Conservation (phyloP, 2,888 invertebrate genomes). For the Tenodera sinensis region DNA sequence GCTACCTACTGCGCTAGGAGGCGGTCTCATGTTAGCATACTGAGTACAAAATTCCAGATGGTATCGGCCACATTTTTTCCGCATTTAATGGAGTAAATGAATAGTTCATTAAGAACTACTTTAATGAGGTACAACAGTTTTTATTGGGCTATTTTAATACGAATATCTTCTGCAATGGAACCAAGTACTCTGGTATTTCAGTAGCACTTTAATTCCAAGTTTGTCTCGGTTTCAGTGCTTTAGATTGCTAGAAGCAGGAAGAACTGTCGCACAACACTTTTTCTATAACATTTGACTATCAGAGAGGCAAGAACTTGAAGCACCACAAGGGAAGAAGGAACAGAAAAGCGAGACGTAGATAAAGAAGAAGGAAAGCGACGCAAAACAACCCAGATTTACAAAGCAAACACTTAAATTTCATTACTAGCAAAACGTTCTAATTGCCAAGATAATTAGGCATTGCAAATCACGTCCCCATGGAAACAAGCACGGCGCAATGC, state of each 20-base stretch:
- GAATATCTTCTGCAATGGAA: too few relatives aligned
- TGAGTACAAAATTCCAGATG: too few relatives aligned
- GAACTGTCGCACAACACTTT: background rate
- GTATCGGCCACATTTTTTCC: too few relatives aligned
- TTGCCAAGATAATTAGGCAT: slow-evolving; percentile 1
- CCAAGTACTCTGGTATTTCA: too few relatives aligned
- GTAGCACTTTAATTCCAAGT: too few relatives aligned
- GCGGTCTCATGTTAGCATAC: too few relatives aligned
- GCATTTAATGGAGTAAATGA: too few relatives aligned
- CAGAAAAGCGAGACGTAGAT: background rate
- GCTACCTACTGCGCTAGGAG: too few relatives aligned
- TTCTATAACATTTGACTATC: background rate
- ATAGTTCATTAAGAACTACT: too few relatives aligned
- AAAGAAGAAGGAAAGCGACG: background rate
- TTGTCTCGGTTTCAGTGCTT: too few relatives aligned
- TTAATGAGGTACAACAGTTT: too few relatives aligned
- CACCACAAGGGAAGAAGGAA: background rate
- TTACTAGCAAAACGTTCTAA: slow-evolving; percentile 4
- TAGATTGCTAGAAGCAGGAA: background rate
- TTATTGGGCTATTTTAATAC: too few relatives aligned
- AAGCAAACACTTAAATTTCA: slow-evolving; percentile 7
- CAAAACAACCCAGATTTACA: background rate
- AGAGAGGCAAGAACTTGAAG: background rate
- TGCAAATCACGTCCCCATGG: background rate
- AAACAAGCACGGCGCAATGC: background rate